Conservation (phyloP, 2,113 vertebrate genomes). For the Elephantulus edwardii region DNA sequence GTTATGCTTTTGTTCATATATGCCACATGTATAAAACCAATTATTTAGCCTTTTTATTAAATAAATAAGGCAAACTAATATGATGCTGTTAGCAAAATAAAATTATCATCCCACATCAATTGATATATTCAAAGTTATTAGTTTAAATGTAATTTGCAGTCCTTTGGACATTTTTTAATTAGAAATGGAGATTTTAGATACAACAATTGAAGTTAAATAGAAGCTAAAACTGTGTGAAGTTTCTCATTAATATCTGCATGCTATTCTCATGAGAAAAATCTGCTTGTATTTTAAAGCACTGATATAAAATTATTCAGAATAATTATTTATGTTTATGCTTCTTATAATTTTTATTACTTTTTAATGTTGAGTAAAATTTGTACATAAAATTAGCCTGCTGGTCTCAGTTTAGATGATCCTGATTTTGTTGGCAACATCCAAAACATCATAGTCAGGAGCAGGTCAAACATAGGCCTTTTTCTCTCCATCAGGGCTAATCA, state of each 20-base stretch:
- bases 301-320: neutral
- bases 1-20: neutral
- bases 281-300: neutral
- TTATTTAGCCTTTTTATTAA: neutral
- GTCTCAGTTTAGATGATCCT: no score
- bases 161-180: neutral
- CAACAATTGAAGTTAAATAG: neutral
- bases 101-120: conserved; percentile 1
- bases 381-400: no score
- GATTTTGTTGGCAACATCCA: no score
- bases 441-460: no score
- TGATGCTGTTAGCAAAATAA: conserved; percentile 33
- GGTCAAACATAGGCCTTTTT: no score
- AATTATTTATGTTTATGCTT: neutral
- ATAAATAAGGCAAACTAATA: neutral
- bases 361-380: no score
- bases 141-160: conserved; percentile 24
- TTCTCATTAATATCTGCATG: neutral
- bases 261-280: conserved; percentile 1
- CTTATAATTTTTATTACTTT: no score
- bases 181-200: neutral
- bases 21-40: neutral
- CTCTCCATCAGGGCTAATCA: no score
- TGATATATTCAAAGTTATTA: neutral
- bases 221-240: neutral